phyloP scores from a whole-genome alignment of 2,113 vertebrate species.

The Cinclus mexicanus region DNA sequence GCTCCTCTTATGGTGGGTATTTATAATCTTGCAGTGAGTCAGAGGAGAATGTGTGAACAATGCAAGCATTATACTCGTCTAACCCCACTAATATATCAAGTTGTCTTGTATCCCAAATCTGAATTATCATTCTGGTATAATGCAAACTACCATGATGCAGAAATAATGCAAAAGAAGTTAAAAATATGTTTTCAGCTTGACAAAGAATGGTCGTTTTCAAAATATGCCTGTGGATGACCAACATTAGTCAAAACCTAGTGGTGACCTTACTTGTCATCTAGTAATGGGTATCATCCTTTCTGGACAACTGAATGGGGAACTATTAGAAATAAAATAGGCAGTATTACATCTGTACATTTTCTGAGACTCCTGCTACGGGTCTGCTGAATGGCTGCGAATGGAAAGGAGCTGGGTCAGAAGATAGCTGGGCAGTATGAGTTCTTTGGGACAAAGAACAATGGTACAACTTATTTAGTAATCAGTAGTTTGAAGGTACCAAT shows the following conservation, averaged over 20 bases:
- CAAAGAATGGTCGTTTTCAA: background rate
- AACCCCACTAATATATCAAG: background rate
- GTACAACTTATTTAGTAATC: background rate
- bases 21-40: slow-evolving; percentile 23
- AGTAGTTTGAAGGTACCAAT: background rate
- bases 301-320: background rate
- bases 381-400: background rate
- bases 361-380: background rate
- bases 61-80: background rate
- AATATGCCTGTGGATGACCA: accelerated
- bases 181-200: background rate
- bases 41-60: slow-evolving; percentile 15
- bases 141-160: background rate
- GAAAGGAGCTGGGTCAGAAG: background rate
- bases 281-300: background rate
- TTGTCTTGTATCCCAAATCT: background rate
- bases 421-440: background rate
- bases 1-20: background rate
- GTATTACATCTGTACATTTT: background rate
- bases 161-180: background rate
- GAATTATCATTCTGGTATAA: background rate
- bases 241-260: background rate
- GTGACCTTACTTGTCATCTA: background rate
- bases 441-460: background rate
- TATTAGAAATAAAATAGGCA: background rate